A percentile compares a stretch with the other conserved stretches of the same genome.
phyloP scores from a whole-genome alignment of 2,888 invertebrate genomes.

The Lamellibrachia satsuma region DNA sequence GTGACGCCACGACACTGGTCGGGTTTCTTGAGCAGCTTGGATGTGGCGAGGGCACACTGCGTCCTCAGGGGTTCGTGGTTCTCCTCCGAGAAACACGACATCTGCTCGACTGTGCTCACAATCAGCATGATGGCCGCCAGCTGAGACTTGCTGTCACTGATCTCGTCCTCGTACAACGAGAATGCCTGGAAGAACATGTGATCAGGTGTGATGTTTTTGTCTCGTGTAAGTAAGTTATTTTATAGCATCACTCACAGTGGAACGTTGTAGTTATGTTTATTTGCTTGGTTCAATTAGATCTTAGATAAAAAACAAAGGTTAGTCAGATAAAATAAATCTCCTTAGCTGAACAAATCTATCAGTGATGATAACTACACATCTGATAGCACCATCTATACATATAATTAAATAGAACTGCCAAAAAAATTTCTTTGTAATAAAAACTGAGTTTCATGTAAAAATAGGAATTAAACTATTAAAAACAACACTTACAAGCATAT shows the following conservation, averaged over 20 bases:
- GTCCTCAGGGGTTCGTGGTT: conserved; percentile 96
- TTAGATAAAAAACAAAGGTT: too few relatives aligned
- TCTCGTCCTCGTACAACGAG: conserved; percentile 95
- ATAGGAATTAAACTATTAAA: too few relatives aligned
- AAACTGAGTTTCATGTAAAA: too few relatives aligned
- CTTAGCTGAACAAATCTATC: too few relatives aligned
- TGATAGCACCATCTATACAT: too few relatives aligned
- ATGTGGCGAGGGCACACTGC: conserved; percentile 94
- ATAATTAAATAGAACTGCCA: too few relatives aligned
- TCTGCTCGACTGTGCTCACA: conserved; percentile 93
- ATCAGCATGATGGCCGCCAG: conserved; percentile 94
- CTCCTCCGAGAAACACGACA: conserved; percentile 93
- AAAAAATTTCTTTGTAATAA: too few relatives aligned
- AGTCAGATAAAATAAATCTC: too few relatives aligned
- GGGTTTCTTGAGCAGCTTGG: conserved; percentile 94
- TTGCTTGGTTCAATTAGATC: too few relatives aligned
- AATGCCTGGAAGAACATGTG: conserved; percentile 75
- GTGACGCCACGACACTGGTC: conserved; percentile 97
- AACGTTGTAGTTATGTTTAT: not conserved
- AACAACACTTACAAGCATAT: too few relatives aligned
- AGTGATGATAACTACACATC: too few relatives aligned
- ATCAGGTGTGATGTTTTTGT: not conserved
- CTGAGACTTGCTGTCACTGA: conserved; percentile 96
- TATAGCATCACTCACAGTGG: not conserved
- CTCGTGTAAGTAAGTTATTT: too few relatives aligned